phyloP scores from a whole-genome alignment of 2,888 invertebrate genomes.

The Phortica okadai region DNA sequence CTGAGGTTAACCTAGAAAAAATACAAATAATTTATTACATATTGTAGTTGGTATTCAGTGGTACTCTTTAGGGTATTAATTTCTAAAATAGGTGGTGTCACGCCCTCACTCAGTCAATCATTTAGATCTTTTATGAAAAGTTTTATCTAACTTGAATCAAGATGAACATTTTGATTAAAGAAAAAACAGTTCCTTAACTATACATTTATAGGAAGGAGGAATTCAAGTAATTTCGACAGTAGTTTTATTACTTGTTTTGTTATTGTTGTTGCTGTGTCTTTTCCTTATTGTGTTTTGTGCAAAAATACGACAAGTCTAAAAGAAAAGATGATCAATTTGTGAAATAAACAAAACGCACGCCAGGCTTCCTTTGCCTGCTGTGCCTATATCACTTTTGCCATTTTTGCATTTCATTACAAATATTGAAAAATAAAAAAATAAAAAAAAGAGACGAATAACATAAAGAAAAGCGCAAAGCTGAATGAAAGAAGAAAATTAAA shows the following conservation, averaged over 20 bases:
- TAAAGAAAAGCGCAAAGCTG: conserved; percentile 11
- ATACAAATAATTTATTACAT: no score
- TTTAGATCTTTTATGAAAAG: no score
- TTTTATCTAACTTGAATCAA: no score
- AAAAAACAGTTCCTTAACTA: background rate
- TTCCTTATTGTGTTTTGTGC: background rate
- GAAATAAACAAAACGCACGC: conserved; percentile 17
- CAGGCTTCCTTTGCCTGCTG: conserved; percentile 11
- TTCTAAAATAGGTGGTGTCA: no score
- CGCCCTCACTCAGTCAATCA: no score
- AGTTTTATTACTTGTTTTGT: background rate
- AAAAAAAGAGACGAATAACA: background rate
- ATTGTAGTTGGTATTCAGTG: no score
- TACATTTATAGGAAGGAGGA: background rate
- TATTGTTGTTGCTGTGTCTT: background rate
- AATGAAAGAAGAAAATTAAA: conserved; percentile 56
- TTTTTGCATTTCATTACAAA: conserved; percentile 25
- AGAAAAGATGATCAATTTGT: conserved; percentile 23
- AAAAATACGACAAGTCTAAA: background rate
- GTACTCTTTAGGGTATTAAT: no score
- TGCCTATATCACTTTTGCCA: conserved; percentile 9
- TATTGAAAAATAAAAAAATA: conserved; percentile 8
- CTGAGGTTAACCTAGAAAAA: no score
- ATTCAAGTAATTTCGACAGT: background rate
- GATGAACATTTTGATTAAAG: background rate